Percentiles rank a stretch among this genome's conserved stretches.
Evolutionary conservation across 2,888 invertebrate species (phyloP).

Genomic region (Antitype chi): DNA sequence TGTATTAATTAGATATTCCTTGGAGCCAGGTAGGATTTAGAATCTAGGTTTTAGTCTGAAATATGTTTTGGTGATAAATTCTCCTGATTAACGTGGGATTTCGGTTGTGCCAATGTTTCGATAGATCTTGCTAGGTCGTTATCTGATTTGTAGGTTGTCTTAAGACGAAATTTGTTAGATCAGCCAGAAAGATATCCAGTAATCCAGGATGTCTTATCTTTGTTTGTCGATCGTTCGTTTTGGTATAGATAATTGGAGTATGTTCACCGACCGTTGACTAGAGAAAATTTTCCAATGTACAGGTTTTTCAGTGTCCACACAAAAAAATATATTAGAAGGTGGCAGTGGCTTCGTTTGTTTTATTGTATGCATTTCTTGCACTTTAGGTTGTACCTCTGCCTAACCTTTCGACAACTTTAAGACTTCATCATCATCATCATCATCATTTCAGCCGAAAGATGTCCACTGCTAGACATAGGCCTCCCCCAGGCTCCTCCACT

Average conservation of each 20-base stretch:
- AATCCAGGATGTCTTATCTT: background rate
- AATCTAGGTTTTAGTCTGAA: slow-evolving; percentile 13
- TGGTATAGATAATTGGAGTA: background rate
- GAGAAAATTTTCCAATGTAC: background rate
- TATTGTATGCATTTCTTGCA: too few relatives aligned
- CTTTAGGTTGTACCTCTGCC: too few relatives aligned
- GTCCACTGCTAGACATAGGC: too few relatives aligned
- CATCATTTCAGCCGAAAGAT: too few relatives aligned
- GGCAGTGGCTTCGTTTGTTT: too few relatives aligned
- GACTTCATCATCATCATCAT: too few relatives aligned
- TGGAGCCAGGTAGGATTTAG: slow-evolving; percentile 6
- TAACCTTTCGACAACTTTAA: too few relatives aligned
- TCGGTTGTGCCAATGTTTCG: background rate
- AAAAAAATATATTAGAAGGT: too few relatives aligned
- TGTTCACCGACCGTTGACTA: background rate
- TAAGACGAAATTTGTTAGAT: background rate
- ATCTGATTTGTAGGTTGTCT: background rate
- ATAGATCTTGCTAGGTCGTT: slow-evolving; percentile 5
- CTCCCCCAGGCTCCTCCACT: too few relatives aligned
- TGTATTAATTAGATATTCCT: slow-evolving; percentile 37
- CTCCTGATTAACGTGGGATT: slow-evolving; percentile 9
- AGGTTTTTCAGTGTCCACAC: too few relatives aligned
- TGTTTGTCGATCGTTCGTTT: background rate
- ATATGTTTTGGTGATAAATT: slow-evolving; percentile 25
- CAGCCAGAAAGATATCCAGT: background rate